Evolutionary conservation across 2,797 vertebrate genomes (phyloP), one percentile per base, ranked within the genome.

Genomic region (Catharus ustulatus): DNA sequence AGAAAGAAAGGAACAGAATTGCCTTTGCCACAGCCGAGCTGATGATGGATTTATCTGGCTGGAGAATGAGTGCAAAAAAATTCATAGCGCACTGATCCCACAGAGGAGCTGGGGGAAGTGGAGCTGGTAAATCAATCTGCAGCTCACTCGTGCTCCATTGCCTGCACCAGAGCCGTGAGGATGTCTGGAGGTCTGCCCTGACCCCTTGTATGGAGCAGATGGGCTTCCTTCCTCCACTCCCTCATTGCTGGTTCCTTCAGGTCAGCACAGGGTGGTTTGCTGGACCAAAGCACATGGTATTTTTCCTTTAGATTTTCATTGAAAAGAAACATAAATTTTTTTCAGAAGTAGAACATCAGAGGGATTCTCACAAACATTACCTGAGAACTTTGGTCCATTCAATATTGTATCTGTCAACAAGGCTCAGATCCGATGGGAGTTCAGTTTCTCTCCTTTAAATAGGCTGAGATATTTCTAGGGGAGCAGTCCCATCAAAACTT

Each of bases 1-100:
- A 94, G 67, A 93, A 69, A 59, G 76, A 78, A 87, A 91, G 73
- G 90, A 94, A 64, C 67, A 87, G 71, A 87, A 71, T 59, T 36
- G 15, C 85, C 59, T 75, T 64, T 6, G 2, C 49, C 8, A 6
- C 83, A 93, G 89, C 46, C 3, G 4, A 85, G 87, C 0, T 4
- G 62, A 21, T 91, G 91, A 96, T 95, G 94, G 95, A 96, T 96
- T 94, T 95, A 69, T 86, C 79, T 55, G 79, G 43, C 73, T 88
- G 54, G 55, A 21, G 62, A 94, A 66, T 3, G 48, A 91, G 42
- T 5, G 21, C n/a, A 30, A 86, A 88, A 88, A 58, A 62, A 57
- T n/a, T 59, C 66, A 64, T 49, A 93, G 45, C 48, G 69, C 43
- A 64, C 20, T 45, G 62, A 85, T 72, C 40, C 62, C 66, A 59